Evolutionary conservation across 2,797 vertebrate genomes (phyloP).

Genomic region (Hoplostethus mediterraneus): DNA sequence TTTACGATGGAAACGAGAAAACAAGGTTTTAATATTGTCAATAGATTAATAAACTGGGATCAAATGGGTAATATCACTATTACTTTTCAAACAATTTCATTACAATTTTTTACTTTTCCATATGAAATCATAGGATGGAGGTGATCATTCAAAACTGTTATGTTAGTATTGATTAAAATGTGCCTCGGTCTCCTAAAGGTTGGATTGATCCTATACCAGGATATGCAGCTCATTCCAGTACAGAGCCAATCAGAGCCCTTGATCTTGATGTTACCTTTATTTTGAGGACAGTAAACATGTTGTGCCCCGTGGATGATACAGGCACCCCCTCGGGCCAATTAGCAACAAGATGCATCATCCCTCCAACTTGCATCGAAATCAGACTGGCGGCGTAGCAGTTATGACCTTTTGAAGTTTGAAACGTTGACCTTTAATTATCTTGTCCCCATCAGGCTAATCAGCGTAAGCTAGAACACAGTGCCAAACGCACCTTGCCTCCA

Average conservation of each 20-base stretch:
- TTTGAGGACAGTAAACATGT: slow-evolving; percentile 15
- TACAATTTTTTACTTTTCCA: no score
- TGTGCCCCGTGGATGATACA: no score
- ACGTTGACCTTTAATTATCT: slow-evolving; percentile 59
- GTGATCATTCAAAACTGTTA: neutral
- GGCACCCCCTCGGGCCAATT: no score
- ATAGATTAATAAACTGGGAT: neutral
- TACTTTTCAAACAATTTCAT: no score
- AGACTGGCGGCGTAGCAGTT: no score
- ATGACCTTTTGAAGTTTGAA: slow-evolving; percentile 18
- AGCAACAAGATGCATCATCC: no score
- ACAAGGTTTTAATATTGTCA: no score
- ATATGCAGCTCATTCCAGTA: neutral
- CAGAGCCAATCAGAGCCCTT: neutral
- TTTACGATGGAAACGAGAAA: no score
- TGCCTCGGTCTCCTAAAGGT: neutral
- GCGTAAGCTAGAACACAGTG: slow-evolving; percentile 31
- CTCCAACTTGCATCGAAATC: no score
- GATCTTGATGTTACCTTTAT: slow-evolving; percentile 10
- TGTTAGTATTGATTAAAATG: neutral
- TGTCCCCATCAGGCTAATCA: slow-evolving; percentile 50
- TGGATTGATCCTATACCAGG: neutral
- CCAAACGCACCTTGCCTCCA: no score
- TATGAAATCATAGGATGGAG: neutral
- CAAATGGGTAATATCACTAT: neutral